Percentiles rank a stretch among this genome's conserved stretches.
phyloP scores from a whole-genome alignment of 2,113 vertebrate species.

The Ivindomyrus marchei region DNA sequence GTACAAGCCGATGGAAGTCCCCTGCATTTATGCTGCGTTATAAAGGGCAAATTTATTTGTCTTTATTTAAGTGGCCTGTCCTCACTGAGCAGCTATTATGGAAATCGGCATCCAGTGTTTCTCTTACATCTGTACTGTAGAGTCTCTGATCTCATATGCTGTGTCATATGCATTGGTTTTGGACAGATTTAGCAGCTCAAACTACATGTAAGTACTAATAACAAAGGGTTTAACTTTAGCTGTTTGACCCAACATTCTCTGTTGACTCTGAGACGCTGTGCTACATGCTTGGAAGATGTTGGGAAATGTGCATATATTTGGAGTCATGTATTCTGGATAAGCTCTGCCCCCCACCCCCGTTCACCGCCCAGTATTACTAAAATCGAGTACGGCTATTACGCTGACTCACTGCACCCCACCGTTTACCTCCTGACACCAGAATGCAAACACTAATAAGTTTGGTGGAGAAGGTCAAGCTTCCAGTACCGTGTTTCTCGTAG shows the following conservation, averaged over 20 bases:
- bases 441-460: constrained; percentile 26
- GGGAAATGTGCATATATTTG: neutral
- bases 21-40: neutral
- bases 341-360: neutral
- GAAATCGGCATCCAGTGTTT: neutral
- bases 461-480: constrained; percentile 23
- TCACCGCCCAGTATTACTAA: constrained; percentile 3
- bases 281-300: neutral
- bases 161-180: neutral
- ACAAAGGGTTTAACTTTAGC: neutral
- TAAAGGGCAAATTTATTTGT: neutral
- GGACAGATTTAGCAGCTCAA: neutral
- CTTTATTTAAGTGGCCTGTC: neutral
- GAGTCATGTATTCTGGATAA: constrained; percentile 18
- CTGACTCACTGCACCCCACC: neutral
- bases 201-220: neutral
- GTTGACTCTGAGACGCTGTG: neutral
- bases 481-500: neutral
- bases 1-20: no score
- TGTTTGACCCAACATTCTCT: neutral
- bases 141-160: neutral
- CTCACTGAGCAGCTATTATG: neutral
- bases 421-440: neutral
- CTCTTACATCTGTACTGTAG: neutral
- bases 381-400: constrained; percentile 9